Percentiles rank a stretch among this genome's conserved stretches.
Conservation (phyloP, 2,888 invertebrate species). For the Andrena minutula region DNA sequence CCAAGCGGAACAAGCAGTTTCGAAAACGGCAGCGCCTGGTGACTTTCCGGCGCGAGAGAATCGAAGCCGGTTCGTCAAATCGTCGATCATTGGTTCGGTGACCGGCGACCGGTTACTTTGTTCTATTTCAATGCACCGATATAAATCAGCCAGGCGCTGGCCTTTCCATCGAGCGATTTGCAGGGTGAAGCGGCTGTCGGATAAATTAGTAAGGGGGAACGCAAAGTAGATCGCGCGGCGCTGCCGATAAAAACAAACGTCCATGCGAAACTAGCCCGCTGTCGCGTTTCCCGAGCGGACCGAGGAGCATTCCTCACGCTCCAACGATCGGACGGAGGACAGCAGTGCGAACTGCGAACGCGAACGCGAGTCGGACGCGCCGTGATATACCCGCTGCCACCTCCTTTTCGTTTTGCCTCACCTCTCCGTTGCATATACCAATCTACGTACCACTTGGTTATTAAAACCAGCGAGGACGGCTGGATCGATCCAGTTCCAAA, state of each 20-base stretch:
- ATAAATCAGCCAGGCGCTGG: slow-evolving; percentile 63
- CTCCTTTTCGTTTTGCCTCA: neutral
- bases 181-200: slow-evolving; percentile 63
- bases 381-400: neutral
- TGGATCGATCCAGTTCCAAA: neutral
- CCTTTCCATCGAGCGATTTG: slow-evolving; percentile 65
- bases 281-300: neutral
- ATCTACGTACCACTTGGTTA: no score
- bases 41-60: neutral
- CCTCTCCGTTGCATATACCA: neutral
- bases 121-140: slow-evolving; percentile 64
- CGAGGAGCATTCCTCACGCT: neutral
- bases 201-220: slow-evolving; percentile 65
- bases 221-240: neutral
- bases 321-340: neutral
- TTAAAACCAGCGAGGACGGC: no score
- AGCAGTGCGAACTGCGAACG: neutral
- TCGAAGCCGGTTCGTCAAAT: neutral
- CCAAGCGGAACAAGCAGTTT: neutral
- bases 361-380: neutral
- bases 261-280: neutral
- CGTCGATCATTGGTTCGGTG: neutral
- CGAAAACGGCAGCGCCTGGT: neutral
- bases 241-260: slow-evolving; percentile 23
- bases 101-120: slow-evolving; percentile 53